Percentiles rank a stretch among this genome's conserved stretches.
Evolutionary conservation across 2,797 vertebrate species (phyloP).

Genomic region (Paramormyrops hopkinsi): DNA sequence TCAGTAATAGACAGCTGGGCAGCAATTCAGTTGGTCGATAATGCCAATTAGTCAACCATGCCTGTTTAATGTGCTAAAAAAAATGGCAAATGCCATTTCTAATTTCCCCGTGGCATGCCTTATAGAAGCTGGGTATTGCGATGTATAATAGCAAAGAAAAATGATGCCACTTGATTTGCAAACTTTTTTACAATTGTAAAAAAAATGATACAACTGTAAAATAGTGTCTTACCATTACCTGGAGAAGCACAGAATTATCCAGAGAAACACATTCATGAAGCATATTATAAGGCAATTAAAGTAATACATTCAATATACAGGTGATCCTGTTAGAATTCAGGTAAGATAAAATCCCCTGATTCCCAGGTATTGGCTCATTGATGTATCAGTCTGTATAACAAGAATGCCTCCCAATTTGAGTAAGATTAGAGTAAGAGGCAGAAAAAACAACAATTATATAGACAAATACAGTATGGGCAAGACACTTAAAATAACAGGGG

Average conservation of each 20-base stretch:
- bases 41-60: conserved; percentile 32
- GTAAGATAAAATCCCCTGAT: conserved; percentile 44
- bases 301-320: conserved; percentile 36
- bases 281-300: conserved; percentile 47
- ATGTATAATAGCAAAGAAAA: conserved; percentile 32
- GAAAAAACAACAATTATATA: conserved; percentile 5
- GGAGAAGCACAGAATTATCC: conserved; percentile 32
- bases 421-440: conserved; percentile 37
- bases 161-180: conserved; percentile 20
- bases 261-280: conserved; percentile 48
- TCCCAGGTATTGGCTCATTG: conserved; percentile 39
- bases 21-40: conserved; percentile 36
- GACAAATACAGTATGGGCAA: conserved; percentile 30
- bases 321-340: conserved; percentile 40
- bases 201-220: conserved; percentile 1
- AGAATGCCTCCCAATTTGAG: conserved; percentile 46
- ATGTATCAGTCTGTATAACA: conserved; percentile 50
- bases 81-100: conserved; percentile 22
- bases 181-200: conserved; percentile 27
- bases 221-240: conserved; percentile 16
- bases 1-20: conserved; percentile 21
- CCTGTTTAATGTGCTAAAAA: conserved; percentile 35
- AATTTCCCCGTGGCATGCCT: conserved; percentile 22
- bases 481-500: conserved; percentile 31
- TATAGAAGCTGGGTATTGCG: conserved; percentile 25